Percentiles rank a stretch among this genome's conserved stretches.
Evolutionary conservation across 2,113 vertebrate species (phyloP).

Genomic region (Emydocephalus ijimae): DNA sequence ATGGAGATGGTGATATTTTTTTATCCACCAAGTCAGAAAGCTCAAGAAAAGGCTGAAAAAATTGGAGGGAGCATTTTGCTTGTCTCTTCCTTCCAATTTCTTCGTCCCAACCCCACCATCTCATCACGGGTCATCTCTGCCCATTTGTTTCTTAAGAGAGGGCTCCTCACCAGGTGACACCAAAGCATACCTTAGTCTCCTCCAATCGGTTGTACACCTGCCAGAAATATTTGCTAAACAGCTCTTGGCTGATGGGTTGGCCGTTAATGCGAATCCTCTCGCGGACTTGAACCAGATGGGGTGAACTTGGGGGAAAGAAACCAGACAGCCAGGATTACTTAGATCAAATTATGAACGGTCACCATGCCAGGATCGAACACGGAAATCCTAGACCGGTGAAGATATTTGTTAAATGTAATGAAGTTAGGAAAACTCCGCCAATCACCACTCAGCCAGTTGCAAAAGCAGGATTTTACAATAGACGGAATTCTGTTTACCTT

Average conservation of each 20-base stretch:
- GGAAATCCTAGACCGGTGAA: not conserved
- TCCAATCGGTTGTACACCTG: slow-evolving; percentile 84
- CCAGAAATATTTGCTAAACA: slow-evolving; percentile 96
- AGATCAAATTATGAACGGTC: not conserved
- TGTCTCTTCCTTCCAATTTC: not conserved
- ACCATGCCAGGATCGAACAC: not conserved
- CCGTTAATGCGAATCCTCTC: slow-evolving; percentile 94
- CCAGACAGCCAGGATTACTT: not conserved
- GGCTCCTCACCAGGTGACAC: not conserved
- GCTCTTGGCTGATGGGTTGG: slow-evolving; percentile 85
- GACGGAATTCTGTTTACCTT: not conserved
- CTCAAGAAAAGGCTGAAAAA: not conserved
- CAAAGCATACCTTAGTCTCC: slow-evolving; percentile 79
- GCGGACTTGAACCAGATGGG: slow-evolving; percentile 92
- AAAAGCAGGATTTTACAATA: not conserved
- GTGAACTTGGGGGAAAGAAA: slow-evolving; percentile 75
- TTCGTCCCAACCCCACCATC: not conserved
- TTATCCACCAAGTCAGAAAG: not conserved
- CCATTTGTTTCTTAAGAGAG: not conserved
- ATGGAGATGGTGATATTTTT: not conserved
- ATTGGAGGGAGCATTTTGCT: not conserved
- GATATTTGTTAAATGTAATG: not conserved
- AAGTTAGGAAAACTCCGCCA: not conserved
- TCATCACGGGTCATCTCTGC: not conserved
- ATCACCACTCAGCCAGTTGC: too few relatives aligned